These are phyloP conservation scores for Galaxea fascicularis DNA, from an alignment of 92 coral and sea anemone genomes.

Conservation along the genomic window DNA sequence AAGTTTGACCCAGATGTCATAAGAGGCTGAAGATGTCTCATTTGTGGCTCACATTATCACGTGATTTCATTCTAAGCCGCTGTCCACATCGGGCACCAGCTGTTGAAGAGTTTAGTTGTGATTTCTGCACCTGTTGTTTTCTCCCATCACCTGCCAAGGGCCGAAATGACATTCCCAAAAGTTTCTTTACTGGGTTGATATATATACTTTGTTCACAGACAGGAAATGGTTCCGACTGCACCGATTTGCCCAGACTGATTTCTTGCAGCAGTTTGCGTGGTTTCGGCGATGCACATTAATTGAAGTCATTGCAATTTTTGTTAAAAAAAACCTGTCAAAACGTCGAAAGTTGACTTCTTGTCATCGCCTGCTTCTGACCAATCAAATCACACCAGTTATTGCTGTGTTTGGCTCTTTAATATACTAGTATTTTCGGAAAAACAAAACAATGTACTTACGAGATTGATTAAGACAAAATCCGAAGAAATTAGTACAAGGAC, in stretches of 20 bases:
- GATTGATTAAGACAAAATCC: too few species aligned
- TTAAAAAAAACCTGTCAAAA: conserved; percentile 12
- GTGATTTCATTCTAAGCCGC: conserved; percentile 8
- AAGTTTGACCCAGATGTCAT: too few species aligned
- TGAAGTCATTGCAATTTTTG: background rate
- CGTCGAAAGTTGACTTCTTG: conserved; percentile 13
- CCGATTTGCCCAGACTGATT: background rate
- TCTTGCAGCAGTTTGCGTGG: background rate
- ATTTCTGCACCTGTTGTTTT: conserved; percentile 3
- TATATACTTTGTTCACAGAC: background rate
- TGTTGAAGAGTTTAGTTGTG: conserved; percentile 17
- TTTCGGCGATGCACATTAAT: background rate
- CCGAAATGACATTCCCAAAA: background rate
- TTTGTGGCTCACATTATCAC: background rate
- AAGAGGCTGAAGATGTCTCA: too few species aligned
- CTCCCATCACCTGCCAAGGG: conserved; percentile 13
- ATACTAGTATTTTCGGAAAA: background rate
- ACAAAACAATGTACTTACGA: background rate
- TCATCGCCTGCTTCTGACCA: background rate
- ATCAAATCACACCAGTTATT: conserved; percentile 19
- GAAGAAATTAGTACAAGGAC: background rate
- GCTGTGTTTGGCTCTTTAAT: background rate
- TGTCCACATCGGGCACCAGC: conserved; percentile 11
- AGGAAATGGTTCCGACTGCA: too few species aligned
- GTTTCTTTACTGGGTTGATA: background rate